These are phyloP conservation scores for Drosophila seguyi DNA, from an alignment of 1,140 invertebrate species.

Conservation along the genomic window DNA sequence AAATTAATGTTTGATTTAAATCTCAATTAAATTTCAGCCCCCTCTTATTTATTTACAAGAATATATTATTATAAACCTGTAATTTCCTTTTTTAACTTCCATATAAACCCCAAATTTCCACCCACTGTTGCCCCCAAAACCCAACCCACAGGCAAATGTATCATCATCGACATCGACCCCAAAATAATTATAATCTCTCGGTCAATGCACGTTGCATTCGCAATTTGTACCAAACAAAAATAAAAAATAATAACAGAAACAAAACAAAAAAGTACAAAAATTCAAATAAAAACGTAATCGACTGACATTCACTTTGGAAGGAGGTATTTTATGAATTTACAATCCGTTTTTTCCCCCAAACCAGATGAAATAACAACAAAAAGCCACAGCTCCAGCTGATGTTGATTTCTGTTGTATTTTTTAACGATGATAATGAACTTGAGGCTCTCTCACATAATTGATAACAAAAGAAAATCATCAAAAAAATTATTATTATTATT, in stretches of 20 bases:
- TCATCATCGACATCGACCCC: conserved; percentile 57
- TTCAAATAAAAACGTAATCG: conserved; percentile 40
- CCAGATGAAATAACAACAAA: conserved; percentile 51
- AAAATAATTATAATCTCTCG: conserved; percentile 39
- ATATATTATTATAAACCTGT: background rate
- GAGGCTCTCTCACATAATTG: conserved; percentile 64
- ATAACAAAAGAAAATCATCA: conserved; percentile 70
- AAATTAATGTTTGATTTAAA: background rate
- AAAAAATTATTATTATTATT: conserved; percentile 45
- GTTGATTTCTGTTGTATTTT: conserved; percentile 25
- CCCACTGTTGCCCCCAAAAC: conserved; percentile 14
- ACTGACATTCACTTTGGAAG: conserved; percentile 68
- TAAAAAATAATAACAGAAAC: conserved; percentile 30
- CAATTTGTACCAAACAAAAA: conserved; percentile 27
- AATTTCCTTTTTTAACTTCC: background rate
- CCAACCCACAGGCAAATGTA: conserved; percentile 46
- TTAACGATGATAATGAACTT: conserved; percentile 82
- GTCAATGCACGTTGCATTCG: conserved; percentile 65
- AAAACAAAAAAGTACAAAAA: conserved; percentile 11
- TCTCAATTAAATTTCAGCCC: too few relatives aligned
- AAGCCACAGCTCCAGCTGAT: conserved; percentile 31
- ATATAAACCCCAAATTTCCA: background rate
- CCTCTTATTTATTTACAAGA: too few relatives aligned
- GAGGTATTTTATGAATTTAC: conserved; percentile 51
- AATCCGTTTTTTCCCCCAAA: conserved; percentile 31